Evolutionary conservation across 2,113 vertebrate species (phyloP).

Genomic region (Pampusana beccarii): DNA sequence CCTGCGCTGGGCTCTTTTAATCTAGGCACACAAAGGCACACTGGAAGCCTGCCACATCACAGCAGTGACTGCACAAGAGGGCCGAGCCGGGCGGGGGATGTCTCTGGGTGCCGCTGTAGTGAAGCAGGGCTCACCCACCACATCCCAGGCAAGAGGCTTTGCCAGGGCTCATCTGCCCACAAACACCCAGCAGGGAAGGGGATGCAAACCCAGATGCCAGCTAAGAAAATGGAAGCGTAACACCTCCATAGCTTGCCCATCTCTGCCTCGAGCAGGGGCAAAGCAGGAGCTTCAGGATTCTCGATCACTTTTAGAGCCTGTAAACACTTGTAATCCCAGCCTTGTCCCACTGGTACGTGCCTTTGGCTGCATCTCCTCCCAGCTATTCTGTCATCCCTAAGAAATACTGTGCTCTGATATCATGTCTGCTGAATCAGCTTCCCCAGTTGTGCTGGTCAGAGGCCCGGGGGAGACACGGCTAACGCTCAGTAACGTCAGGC

Average conservation of each 20-base stretch:
- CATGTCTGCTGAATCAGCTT: background rate
- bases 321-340: background rate
- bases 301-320: background rate
- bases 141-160: background rate
- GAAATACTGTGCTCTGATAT: background rate
- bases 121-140: background rate
- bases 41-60: background rate
- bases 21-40: background rate
- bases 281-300: background rate
- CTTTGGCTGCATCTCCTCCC: background rate
- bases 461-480: background rate
- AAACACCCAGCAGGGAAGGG: background rate
- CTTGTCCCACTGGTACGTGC: rapidly evolving
- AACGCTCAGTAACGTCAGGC: background rate
- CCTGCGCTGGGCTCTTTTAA: background rate
- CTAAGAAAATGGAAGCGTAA: background rate
- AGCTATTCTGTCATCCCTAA: background rate
- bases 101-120: rapidly evolving
- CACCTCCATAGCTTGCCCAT: background rate
- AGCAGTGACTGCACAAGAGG: background rate
- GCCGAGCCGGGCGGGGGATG: background rate
- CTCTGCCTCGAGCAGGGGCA: background rate
- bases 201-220: background rate
- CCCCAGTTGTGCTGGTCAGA: background rate
- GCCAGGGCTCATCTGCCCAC: background rate